Conservation (phyloP, 1,140 invertebrate species). For the Ceratina japonica region DNA sequence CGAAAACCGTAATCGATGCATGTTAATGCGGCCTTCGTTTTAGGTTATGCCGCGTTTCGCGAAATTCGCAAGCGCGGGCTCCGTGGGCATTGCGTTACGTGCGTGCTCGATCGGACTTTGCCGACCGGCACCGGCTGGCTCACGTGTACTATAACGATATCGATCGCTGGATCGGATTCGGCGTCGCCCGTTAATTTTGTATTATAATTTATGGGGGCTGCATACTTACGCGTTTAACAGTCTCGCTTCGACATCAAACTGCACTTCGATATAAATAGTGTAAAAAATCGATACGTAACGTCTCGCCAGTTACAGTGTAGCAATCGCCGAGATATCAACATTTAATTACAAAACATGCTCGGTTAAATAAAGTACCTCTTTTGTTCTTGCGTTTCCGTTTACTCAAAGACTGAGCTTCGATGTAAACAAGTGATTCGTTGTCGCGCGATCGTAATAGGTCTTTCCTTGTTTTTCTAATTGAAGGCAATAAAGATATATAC, state of each 20-base stretch:
- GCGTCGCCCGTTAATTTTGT: slow-evolving; percentile 7
- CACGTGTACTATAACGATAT: slow-evolving; percentile 11
- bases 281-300: slow-evolving; percentile 29
- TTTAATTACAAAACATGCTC: background rate
- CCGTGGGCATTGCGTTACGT: background rate
- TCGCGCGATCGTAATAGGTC: too few relatives aligned
- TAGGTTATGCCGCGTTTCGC: background rate
- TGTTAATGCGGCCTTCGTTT: background rate
- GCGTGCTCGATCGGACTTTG: background rate
- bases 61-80: background rate
- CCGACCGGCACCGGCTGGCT: background rate
- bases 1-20: background rate
- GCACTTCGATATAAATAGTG: slow-evolving; percentile 5
- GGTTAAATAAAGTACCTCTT: background rate
- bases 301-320: background rate
- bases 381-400: too few relatives aligned
- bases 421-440: too few relatives aligned
- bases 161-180: slow-evolving; percentile 32
- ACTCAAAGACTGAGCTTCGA: background rate
- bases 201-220: background rate
- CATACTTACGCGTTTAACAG: background rate
- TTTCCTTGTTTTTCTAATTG: too few relatives aligned
- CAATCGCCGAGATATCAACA: background rate
- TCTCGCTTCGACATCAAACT: background rate
- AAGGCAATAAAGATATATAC: too few relatives aligned